These are phyloP conservation scores for Limnothrissa miodon DNA, from an alignment of 2,113 vertebrate species.

Conservation along the genomic window DNA sequence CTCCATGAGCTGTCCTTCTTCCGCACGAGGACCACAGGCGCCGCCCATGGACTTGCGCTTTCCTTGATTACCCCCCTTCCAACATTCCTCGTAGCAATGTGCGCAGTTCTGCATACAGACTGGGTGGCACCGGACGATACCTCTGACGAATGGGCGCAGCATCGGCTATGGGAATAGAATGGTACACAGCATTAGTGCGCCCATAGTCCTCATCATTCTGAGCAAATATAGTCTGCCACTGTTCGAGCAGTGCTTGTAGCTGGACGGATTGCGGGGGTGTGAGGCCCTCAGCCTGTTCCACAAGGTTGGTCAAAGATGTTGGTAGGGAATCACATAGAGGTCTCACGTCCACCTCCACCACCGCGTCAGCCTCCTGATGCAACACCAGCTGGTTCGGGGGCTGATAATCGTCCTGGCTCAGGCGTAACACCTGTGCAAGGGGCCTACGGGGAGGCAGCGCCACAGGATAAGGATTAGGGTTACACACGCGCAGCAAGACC, in stretches of 20 bases:
- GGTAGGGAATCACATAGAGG: too few species aligned
- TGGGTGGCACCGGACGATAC: not conserved
- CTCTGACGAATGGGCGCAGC: not conserved
- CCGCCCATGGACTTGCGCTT: conserved; percentile 29
- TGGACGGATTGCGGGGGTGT: not conserved
- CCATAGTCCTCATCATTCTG: not conserved
- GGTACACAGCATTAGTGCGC: not conserved
- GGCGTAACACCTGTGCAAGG: not conserved
- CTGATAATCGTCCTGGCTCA: not conserved
- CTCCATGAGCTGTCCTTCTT: conserved; percentile 26
- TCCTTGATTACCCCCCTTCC: not conserved
- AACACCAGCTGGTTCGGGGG: not conserved
- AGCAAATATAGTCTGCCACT: not conserved
- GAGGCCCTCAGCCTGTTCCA: not conserved
- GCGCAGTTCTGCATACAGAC: not conserved
- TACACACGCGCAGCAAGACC: not conserved
- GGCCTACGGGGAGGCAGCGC: not conserved
- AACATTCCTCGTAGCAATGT: not conserved
- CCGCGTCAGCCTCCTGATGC: not conserved
- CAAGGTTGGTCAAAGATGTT: not conserved
- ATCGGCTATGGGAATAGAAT: not conserved
- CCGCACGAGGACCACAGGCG: conserved; percentile 14
- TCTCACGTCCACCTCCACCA: not conserved
- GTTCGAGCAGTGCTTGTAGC: not conserved
- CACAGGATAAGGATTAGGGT: not conserved